Evolutionary conservation across 2,797 vertebrate genomes (phyloP), one percentile per base, ranked within the genome.

Genomic region (Coendou prehensilis): DNA sequence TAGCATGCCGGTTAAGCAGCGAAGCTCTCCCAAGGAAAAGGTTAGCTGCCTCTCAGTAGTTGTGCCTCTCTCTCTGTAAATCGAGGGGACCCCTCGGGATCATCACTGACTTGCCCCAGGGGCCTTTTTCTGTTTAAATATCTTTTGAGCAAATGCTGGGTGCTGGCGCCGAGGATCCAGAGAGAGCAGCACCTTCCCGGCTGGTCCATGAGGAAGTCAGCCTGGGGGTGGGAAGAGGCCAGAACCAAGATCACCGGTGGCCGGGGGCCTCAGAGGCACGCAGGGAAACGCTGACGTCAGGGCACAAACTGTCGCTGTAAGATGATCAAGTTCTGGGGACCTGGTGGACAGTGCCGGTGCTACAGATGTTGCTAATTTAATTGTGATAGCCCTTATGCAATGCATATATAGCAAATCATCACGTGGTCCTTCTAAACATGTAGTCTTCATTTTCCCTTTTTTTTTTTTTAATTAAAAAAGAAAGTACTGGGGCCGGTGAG

Each of bases 91-190:
- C 23, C 59, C 26, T 78, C 78, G 7, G 41, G 56, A 59, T 85
- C 57, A 54, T 57, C 26, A 50, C 0, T 57, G 9, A 41, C 54
- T 26, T 30, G 10, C 33, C 33, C n/a, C 1, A 0, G 80, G 79
- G 61, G 30, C 57, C 20, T 94, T 92, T 92, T 71, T 10, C 76
- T 50, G 26, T 10, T 63, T 56, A 73, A 86, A 47, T 82, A 37
- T 63, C 91, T 90, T 95, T 82, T 63, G 80, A 75, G 76, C 76
- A 86, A 9, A 54, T 83, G 86, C 84, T 91, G 37, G 63, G 3
- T 67, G 30, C 6, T 63, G 41, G 47, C n/a, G 41, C 23, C 88
- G 91, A 85, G 23, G 67, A 26, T 41, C 26, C 41, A 84, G 71
- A 90, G 23, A 37, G 30, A 57, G 63, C 0, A 57, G 73, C 2